A percentile compares a stretch with the other conserved stretches of the same genome.
Conservation (phyloP, 2,888 invertebrate species). For the Drosophila nr. medialis region DNA sequence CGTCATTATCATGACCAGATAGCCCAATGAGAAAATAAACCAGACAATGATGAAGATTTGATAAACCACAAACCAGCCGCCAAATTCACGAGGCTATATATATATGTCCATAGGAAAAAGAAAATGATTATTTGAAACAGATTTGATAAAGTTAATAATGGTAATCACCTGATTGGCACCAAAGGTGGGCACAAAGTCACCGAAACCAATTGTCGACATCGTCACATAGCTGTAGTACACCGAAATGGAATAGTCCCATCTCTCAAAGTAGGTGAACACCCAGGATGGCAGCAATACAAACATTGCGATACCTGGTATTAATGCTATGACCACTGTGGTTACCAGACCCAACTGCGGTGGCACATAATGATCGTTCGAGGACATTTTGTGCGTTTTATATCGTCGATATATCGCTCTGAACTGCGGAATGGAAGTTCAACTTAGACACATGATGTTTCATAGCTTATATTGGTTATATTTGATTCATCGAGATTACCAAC, state of each 20-base stretch:
- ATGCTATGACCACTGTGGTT: slow-evolving; percentile 92
- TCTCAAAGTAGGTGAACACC: slow-evolving; percentile 93
- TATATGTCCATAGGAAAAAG: slow-evolving; percentile 57
- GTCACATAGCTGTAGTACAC: slow-evolving; percentile 95
- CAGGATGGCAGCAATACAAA: slow-evolving; percentile 95
- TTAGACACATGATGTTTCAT: not conserved
- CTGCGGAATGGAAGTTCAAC: slow-evolving; percentile 84
- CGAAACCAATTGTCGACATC: slow-evolving; percentile 95
- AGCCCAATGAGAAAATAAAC: slow-evolving; percentile 96
- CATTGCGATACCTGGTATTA: slow-evolving; percentile 95
- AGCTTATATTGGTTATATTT: not conserved
- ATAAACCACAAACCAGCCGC: slow-evolving; percentile 89
- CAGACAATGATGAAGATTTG: slow-evolving; percentile 93
- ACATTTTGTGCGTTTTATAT: slow-evolving; percentile 90
- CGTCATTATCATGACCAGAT: slow-evolving; percentile 94
- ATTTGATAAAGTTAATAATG: not conserved
- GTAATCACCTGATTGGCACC: slow-evolving; percentile 81
- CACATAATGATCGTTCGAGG: slow-evolving; percentile 87
- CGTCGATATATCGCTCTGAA: slow-evolving; percentile 91
- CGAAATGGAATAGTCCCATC: slow-evolving; percentile 93
- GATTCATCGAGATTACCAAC: not conserved
- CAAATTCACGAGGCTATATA: slow-evolving; percentile 84
- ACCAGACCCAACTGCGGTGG: slow-evolving; percentile 90
- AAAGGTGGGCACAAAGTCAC: slow-evolving; percentile 93
- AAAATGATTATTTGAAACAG: not conserved